Evolutionary conservation across 1,140 invertebrate species (phyloP), one percentile per base, ranked within the genome.

Genomic region (Calosoma granatense): DNA sequence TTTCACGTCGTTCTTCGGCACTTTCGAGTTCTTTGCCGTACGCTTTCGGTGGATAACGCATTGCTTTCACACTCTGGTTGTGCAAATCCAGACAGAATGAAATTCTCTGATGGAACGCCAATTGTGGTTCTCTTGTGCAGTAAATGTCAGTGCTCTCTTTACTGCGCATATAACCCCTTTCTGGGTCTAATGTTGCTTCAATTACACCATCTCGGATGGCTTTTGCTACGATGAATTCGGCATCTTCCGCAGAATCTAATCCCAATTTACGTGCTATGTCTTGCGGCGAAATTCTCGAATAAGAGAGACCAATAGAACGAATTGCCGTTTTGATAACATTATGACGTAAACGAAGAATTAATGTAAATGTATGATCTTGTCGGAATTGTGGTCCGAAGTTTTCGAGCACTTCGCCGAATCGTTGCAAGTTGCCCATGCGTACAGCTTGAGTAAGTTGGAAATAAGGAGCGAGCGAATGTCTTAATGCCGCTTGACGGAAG

Each of bases 281-380:
- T 56, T 85, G 81, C 0, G 97, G 86, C 9, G 93, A 95, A 62
- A 99, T 99, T 53, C 92, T 81, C 0, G 95, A 98, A 73, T 99
- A 99, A 0, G 95, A 97, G 1, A 96, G 70, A 12, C 93, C 95
- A 72, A 99, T 98, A 57, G 94, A 94, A 39, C 97, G 80, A 51
- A 99, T 92, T 0, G 96, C 97, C 3, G 97, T 99, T 74, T 98
- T 99, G 67, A 99, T 99, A 1, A 99, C 97, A 79, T 99, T 99
- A 70, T 99, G 97, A 56, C 95, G 82, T 17, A 99, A 74, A 59
- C 94, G 83, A 17, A 98, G 78, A 66, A 98, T 98, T 22, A 98
- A 72, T 51, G 93, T 97, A 65, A 93, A 98, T 0, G 95, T 98
- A 66, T 97, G 86, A 74, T 98, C 95, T 57, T 78, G 75, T 39